phyloP scores from a whole-genome alignment of 2,113 vertebrate genomes.

The Taurulus bubalis region DNA sequence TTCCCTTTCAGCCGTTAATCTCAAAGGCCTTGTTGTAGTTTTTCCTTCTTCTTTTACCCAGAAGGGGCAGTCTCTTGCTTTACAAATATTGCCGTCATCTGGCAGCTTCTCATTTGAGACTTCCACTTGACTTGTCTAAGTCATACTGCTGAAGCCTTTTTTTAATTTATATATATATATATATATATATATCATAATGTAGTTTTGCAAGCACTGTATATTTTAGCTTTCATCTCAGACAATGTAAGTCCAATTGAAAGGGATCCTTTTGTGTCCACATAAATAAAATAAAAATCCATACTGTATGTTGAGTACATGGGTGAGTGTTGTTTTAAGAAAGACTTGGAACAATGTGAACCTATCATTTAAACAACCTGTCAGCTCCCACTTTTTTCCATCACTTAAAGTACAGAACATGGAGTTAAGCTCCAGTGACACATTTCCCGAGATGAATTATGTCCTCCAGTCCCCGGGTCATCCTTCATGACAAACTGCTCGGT shows the following conservation, averaged over 20 bases:
- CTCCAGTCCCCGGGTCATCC: neutral
- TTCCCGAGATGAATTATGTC: conserved; percentile 10
- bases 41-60: too few species aligned
- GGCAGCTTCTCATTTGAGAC: too few species aligned
- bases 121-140: neutral
- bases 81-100: too few species aligned
- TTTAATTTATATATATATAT: neutral
- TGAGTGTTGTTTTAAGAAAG: neutral
- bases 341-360: neutral
- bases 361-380: neutral
- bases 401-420: neutral
- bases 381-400: conserved; percentile 7
- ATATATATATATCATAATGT: neutral
- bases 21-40: neutral
- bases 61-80: too few species aligned
- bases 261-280: neutral
- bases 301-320: neutral
- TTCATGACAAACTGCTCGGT: neutral
- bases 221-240: neutral
- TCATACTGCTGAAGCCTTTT: neutral
- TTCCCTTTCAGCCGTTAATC: neutral
- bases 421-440: neutral
- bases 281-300: neutral
- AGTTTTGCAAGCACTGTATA: neutral
- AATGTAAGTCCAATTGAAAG: neutral